phyloP scores from a whole-genome alignment of 2,888 invertebrate genomes.

The Teleogryllus oceanicus region DNA sequence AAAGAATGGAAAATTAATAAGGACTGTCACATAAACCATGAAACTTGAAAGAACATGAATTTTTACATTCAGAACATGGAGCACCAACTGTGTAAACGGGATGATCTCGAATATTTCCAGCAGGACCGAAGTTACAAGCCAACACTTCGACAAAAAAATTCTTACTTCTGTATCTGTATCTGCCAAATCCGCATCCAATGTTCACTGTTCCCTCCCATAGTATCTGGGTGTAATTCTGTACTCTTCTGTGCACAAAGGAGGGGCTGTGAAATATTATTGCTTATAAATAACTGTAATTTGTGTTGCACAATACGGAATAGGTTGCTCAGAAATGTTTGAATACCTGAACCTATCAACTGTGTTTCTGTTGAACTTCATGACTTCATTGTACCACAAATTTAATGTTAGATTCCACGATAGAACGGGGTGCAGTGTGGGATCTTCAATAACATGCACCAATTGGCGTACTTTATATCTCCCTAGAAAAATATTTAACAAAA shows the following conservation, averaged over 20 bases:
- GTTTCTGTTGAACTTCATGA: background rate
- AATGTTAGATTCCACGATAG: background rate
- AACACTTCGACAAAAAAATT: background rate
- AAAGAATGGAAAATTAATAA: background rate
- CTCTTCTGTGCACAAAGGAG: rapidly evolving
- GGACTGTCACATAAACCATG: background rate
- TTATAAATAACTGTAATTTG: too few relatives aligned
- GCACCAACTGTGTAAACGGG: background rate
- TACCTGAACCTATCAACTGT: background rate
- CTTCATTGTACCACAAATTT: background rate
- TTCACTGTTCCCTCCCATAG: background rate
- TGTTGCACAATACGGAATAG: too few relatives aligned
- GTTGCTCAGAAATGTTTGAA: too few relatives aligned
- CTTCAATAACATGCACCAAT: background rate
- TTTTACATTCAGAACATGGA: background rate
- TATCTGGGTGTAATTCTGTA: background rate
- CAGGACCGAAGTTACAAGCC: background rate
- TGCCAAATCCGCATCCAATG: background rate
- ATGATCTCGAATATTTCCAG: background rate
- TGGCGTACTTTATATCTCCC: background rate
- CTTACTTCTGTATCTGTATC: too few relatives aligned
- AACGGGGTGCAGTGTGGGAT: background rate
- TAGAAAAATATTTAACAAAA: background rate
- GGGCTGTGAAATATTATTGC: too few relatives aligned
- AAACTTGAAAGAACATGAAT: background rate